Percentiles rank a stretch among this genome's conserved stretches.
Evolutionary conservation across 2,888 invertebrate species (phyloP).

Genomic region (Apantesis nais): DNA sequence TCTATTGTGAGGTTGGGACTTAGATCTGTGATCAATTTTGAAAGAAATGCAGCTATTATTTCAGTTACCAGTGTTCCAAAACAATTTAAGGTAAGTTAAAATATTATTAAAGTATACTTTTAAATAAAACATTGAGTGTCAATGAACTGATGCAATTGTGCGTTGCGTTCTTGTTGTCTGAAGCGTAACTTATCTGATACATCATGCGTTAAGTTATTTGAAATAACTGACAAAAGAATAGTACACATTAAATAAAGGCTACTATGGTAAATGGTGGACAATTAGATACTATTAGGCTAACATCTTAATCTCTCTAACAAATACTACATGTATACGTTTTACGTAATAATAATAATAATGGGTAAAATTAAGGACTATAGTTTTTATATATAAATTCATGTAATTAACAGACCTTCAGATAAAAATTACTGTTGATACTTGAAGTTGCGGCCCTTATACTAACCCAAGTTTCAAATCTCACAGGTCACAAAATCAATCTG

Average conservation of each 20-base stretch:
- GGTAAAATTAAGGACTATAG: not conserved
- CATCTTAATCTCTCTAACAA: not conserved
- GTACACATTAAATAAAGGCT: not conserved
- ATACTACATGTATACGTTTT: no score
- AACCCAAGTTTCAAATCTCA: not conserved
- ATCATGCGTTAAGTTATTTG: no score
- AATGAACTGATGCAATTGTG: conserved; percentile 26
- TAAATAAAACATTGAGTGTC: conserved; percentile 19
- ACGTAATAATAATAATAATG: not conserved
- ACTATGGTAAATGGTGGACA: not conserved
- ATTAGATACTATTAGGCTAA: not conserved
- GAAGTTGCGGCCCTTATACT: not conserved
- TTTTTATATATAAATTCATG: not conserved
- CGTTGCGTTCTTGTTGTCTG: conserved; percentile 31
- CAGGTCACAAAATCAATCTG: not conserved
- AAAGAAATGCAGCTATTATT: conserved; percentile 68
- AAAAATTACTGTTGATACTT: not conserved
- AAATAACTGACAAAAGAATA: not conserved
- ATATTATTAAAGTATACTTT: not conserved
- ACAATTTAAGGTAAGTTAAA: conserved; percentile 69
- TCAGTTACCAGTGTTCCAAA: conserved; percentile 65
- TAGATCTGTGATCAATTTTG: conserved; percentile 66
- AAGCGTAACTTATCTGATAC: conserved; percentile 28
- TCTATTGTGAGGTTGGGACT: conserved; percentile 76
- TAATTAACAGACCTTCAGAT: not conserved